Base-by-base conservation (phyloP, 1,140 invertebrate species). In the Oppia nitens region DNA sequence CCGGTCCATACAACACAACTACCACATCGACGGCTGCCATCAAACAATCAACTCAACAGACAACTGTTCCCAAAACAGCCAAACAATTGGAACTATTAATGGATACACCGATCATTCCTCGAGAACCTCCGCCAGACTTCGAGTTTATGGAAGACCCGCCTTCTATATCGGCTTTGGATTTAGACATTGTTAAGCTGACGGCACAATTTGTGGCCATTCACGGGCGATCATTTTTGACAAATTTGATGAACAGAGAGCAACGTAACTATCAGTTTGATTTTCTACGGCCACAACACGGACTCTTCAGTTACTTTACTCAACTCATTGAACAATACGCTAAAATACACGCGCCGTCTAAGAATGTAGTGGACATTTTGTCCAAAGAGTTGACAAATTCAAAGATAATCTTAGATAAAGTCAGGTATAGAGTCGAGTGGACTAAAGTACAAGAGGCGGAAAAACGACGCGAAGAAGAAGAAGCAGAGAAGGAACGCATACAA, bases 231-330 rank as follows among this genome's bases (percentile, higher is more conserved):
- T 99, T 99, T 71, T 75, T 98, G 3, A 98, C 93, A 2, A 95
- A 94, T 67, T 71, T 99, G 9, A 98, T 99, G 94, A 97, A 95
- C 66, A 79, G 92, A 25, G 95, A 99, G 70, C 91, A 97, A 67
- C 76, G 92, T 9, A 99, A 99, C 72, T 97, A 91, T 68, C 94
- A 98, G 67, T 99, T 99, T 78, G 96, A 99, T 72, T 99, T 99
- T 71, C 75, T 99, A 2, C 78, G 95, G 20, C 95, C 96, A 0
- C 94, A 98, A 67, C 96, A 99, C 75, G 96, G 92, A 1, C 78
- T 98, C 0, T 99, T 98, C 72, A 88, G 90, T 67, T 99, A 99
- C 72, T 99, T 99, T 69, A 98, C 93, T 0, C 91, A 96, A 68
- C 76, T 99, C 0, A 76, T 99, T 21, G 94, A 98, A 67, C 96